Percentiles rank a stretch among this genome's conserved stretches.
phyloP scores from a whole-genome alignment of 2,797 vertebrate species.

The Cynopterus sphinx region DNA sequence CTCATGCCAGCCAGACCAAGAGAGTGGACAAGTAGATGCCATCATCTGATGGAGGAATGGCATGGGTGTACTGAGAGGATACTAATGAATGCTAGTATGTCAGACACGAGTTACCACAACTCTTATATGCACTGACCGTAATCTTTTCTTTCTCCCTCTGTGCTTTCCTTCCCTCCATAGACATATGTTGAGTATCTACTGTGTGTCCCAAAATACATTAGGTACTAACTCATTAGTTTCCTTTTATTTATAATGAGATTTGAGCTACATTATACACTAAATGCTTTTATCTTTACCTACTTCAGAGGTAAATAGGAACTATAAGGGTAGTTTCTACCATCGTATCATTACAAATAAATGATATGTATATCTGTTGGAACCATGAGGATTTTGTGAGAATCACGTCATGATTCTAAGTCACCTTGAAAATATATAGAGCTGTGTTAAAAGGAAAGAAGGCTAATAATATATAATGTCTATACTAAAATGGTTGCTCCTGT shows the following conservation, averaged over 20 bases:
- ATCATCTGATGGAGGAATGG: background rate
- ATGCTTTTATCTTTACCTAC: background rate
- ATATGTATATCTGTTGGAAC: background rate
- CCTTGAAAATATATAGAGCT: slow-evolving; percentile 44
- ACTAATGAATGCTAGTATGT: background rate
- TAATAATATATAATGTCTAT: slow-evolving; percentile 22
- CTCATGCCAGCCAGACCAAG: background rate
- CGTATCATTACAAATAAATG: background rate
- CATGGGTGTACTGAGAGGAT: background rate
- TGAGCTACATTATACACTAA: background rate
- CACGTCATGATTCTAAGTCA: slow-evolving; percentile 15
- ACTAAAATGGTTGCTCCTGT: slow-evolving; percentile 28
- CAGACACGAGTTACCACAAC: background rate
- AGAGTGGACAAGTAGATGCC: background rate
- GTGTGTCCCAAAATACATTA: background rate
- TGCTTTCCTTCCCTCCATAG: background rate
- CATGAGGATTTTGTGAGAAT: slow-evolving; percentile 25
- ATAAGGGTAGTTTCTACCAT: background rate
- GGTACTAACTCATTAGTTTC: background rate
- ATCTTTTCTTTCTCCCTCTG: background rate
- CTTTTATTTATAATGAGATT: background rate
- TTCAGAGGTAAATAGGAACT: background rate
- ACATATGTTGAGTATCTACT: background rate
- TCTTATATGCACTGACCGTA: too few relatives aligned
- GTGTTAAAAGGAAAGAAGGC: background rate